Percentiles rank a stretch among this genome's conserved stretches.
These are phyloP conservation scores for Limnephilus auricula DNA, from an alignment of 2,888 invertebrate genomes.

Conservation along the genomic window DNA sequence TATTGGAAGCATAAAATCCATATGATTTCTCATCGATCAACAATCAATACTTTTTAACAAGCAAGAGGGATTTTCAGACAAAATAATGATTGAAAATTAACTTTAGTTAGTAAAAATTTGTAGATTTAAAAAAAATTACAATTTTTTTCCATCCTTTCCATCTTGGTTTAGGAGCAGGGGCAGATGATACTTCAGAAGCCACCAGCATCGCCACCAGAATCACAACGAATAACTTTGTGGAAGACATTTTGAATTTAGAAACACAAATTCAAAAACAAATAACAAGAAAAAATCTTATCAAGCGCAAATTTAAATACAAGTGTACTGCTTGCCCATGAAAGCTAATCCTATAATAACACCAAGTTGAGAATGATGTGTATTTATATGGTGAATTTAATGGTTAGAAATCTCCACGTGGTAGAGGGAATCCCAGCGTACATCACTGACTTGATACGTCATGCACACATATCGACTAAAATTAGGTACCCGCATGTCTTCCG, in stretches of 20 bases:
- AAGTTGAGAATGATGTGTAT: not conserved
- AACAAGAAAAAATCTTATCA: not conserved
- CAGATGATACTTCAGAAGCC: slow-evolving; percentile 36
- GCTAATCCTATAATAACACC: not conserved
- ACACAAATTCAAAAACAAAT: not conserved
- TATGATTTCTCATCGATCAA: too few relatives aligned
- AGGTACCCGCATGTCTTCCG: not conserved
- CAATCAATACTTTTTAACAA: too few relatives aligned
- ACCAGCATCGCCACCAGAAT: slow-evolving; percentile 58
- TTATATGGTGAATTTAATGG: not conserved
- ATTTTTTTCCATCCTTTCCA: slow-evolving; percentile 60
- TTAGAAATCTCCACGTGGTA: not conserved
- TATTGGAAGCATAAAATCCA: too few relatives aligned
- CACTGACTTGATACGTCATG: not conserved
- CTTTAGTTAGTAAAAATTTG: not conserved
- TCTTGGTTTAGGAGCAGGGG: slow-evolving; percentile 56
- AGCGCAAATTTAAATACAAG: not conserved
- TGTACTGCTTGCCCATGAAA: not conserved
- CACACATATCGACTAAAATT: too few relatives aligned
- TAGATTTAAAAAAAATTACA: slow-evolving; percentile 19
- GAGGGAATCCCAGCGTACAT: not conserved
- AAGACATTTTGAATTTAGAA: slow-evolving; percentile 39
- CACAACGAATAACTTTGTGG: slow-evolving; percentile 36
- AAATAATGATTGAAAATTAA: too few relatives aligned
- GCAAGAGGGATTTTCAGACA: too few relatives aligned